Percentiles rank a stretch among this genome's conserved stretches.
These are phyloP conservation scores for Branchellion lobata DNA, from an alignment of 2,888 invertebrate species.

Conservation along the genomic window DNA sequence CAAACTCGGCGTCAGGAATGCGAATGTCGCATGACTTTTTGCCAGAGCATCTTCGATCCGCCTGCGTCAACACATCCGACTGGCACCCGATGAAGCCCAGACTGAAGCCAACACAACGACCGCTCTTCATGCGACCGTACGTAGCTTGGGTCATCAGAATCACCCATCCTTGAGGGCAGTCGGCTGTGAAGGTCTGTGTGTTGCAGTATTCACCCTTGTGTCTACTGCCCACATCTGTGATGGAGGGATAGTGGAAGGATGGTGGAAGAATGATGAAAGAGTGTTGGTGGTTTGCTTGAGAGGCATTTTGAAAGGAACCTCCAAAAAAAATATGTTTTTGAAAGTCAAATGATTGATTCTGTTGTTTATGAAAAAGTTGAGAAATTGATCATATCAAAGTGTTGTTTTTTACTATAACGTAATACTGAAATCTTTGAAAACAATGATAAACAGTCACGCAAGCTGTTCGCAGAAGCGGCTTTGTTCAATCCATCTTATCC, in stretches of 20 bases:
- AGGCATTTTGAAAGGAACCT: too few relatives aligned
- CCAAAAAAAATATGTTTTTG: too few relatives aligned
- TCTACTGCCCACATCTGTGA: neutral
- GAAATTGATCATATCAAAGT: too few relatives aligned
- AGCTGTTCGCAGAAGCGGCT: too few relatives aligned
- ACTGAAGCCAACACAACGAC: constrained; percentile 41
- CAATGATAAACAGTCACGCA: too few relatives aligned
- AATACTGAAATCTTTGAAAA: too few relatives aligned
- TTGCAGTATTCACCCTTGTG: constrained; percentile 41
- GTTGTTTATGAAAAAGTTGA: too few relatives aligned
- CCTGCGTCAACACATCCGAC: constrained; percentile 34
- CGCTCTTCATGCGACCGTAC: constrained; percentile 45
- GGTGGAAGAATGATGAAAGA: neutral
- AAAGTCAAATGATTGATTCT: too few relatives aligned
- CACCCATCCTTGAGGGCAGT: constrained; percentile 42
- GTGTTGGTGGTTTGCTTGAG: neutral
- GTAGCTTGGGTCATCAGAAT: constrained; percentile 37
- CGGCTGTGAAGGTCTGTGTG: constrained; percentile 39
- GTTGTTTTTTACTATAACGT: too few relatives aligned
- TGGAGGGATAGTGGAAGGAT: too few relatives aligned
- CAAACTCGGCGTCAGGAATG: constrained; percentile 39
- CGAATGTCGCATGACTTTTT: constrained; percentile 20
- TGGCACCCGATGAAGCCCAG: constrained; percentile 42
- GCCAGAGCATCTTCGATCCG: constrained; percentile 48
- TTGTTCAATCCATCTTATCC: too few relatives aligned